phyloP scores from a whole-genome alignment of 2,888 invertebrate genomes.

The Tachina grossa region DNA sequence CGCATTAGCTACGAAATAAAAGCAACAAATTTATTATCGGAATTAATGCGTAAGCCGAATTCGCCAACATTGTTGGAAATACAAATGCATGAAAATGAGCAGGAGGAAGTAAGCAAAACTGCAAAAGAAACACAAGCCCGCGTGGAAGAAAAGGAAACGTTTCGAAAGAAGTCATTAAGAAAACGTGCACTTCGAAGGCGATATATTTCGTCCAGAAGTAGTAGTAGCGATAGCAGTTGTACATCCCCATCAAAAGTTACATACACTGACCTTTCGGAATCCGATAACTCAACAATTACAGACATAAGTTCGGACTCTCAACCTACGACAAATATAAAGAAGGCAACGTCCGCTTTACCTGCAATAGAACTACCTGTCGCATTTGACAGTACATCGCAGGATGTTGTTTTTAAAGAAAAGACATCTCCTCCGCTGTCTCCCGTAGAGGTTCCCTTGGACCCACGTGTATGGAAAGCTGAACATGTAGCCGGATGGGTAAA shows the following conservation, averaged over 20 bases:
- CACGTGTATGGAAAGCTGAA: constrained; percentile 85
- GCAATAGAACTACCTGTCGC: neutral
- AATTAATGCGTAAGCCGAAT: constrained; percentile 46
- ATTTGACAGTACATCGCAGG: neutral
- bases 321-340: constrained; percentile 9
- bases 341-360: constrained; percentile 13
- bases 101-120: constrained; percentile 24
- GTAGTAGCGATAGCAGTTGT: constrained; percentile 49
- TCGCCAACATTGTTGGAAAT: constrained; percentile 13
- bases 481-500: constrained; percentile 86
- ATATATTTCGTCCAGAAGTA: constrained; percentile 61
- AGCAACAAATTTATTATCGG: constrained; percentile 31
- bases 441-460: constrained; percentile 84
- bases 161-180: constrained; percentile 7
- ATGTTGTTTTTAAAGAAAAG: constrained; percentile 2
- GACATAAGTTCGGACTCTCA: neutral
- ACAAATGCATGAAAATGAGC: constrained; percentile 53
- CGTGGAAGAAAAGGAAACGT: constrained; percentile 54
- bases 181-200: constrained; percentile 55
- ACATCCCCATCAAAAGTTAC: constrained; percentile 49
- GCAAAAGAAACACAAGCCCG: constrained; percentile 51
- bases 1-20: constrained; percentile 37
- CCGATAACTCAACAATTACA: constrained; percentile 18
- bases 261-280: constrained; percentile 41
- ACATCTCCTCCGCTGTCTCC: constrained; percentile 72